Conservation (phyloP, 2,797 vertebrate genomes). For the Cossypha dichroa region DNA sequence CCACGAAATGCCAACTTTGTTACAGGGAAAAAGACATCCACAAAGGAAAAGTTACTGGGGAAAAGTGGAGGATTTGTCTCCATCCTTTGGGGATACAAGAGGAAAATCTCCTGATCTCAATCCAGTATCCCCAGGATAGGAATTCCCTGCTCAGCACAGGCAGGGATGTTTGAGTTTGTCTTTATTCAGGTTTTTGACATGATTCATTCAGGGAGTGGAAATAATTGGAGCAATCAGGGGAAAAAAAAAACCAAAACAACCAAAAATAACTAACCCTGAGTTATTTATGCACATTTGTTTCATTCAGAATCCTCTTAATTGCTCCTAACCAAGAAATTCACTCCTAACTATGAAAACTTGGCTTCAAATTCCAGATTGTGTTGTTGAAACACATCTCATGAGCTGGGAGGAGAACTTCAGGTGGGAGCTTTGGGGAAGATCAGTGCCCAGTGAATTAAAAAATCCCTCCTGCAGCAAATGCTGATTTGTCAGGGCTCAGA, state of each 20-base stretch:
- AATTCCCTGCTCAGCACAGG: background rate
- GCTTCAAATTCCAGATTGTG: background rate
- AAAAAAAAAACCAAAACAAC: too few species aligned
- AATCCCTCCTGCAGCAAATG: background rate
- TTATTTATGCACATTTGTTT: background rate
- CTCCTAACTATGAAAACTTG: background rate
- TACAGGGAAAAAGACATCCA: background rate
- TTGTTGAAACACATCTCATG: background rate
- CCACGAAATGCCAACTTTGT: background rate
- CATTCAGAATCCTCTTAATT: background rate
- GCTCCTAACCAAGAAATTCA: background rate
- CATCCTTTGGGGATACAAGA: background rate
- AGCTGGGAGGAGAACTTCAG: background rate
- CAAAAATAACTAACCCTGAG: background rate
- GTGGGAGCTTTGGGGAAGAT: background rate
- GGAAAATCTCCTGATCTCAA: background rate
- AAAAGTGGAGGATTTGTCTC: background rate
- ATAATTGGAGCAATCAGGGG: background rate
- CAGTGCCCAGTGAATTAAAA: background rate
- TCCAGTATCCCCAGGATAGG: accelerated
- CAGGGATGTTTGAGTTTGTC: background rate
- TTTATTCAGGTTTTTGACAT: background rate
- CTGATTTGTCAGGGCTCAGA: background rate
- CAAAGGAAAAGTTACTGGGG: background rate
- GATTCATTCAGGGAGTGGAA: background rate